Evolutionary conservation across 1,140 invertebrate genomes (phyloP).

Genomic region (Whitmania pigra): DNA sequence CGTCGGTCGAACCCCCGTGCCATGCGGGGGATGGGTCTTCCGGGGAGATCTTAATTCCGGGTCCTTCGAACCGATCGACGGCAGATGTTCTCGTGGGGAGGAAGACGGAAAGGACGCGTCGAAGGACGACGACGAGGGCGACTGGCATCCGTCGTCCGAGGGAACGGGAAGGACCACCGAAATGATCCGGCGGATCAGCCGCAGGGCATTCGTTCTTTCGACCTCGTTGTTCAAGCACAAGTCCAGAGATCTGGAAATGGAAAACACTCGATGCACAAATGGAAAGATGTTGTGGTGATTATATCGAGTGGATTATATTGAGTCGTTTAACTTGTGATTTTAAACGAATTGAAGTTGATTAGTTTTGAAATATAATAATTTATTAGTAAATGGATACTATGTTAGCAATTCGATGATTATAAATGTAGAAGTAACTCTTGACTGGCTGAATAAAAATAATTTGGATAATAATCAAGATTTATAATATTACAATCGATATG

Average conservation of each 20-base stretch:
- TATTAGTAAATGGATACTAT: no score
- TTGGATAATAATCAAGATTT: background rate
- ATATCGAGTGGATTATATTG: no score
- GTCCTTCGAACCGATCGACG: background rate
- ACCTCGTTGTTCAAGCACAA: slow-evolving; percentile 66
- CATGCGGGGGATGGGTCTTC: background rate
- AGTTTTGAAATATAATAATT: no score
- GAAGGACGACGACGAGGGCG: slow-evolving; percentile 46
- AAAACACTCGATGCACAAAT: background rate
- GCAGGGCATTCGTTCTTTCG: slow-evolving; percentile 74
- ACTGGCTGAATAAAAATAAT: no score
- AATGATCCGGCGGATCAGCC: slow-evolving; percentile 61
- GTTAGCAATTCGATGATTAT: no score
- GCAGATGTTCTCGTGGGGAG: background rate
- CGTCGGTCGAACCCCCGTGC: background rate
- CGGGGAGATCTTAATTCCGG: background rate
- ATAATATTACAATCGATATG: background rate
- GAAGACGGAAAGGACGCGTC: background rate
- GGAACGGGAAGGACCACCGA: slow-evolving; percentile 47
- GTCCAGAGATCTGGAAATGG: slow-evolving; percentile 54
- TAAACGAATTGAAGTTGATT: background rate
- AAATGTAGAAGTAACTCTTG: no score
- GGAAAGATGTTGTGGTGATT: background rate
- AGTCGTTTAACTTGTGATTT: no score
- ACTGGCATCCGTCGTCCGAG: slow-evolving; percentile 22